Conservation (phyloP, 2,113 vertebrate species). For the Carettochelys insculpta region DNA sequence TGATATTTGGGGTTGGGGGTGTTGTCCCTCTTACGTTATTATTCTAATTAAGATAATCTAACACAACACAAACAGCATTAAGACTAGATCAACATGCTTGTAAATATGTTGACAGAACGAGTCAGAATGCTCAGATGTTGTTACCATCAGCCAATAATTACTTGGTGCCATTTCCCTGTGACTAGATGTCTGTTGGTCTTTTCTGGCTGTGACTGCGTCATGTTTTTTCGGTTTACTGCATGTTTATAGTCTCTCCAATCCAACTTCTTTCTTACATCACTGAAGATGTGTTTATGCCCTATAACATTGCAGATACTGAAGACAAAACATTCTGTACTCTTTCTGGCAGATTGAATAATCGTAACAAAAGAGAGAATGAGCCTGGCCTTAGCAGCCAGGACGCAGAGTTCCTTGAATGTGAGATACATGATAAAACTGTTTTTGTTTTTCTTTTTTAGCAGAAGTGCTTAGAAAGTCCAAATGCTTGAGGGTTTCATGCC, state of each 20-base stretch:
- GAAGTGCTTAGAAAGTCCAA: neutral
- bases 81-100: neutral
- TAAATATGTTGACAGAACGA: neutral
- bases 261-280: neutral
- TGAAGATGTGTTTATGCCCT: neutral
- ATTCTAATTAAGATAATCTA: neutral
- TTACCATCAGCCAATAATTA: neutral
- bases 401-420: neutral
- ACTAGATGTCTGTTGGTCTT: neutral
- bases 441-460: slow-evolving; percentile 30
- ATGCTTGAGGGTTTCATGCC: neutral
- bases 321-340: neutral
- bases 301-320: neutral
- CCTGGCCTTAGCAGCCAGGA: neutral
- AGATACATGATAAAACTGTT: neutral
- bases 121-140: neutral
- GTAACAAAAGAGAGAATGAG: neutral
- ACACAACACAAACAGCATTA: neutral
- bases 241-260: neutral
- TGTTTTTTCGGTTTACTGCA: neutral
- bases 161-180: neutral
- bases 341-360: neutral
- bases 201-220: neutral
- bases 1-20: neutral
- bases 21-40: neutral